These are phyloP conservation scores for Zele albiditarsus DNA, from an alignment of 2,888 invertebrate genomes.

Conservation along the genomic window DNA sequence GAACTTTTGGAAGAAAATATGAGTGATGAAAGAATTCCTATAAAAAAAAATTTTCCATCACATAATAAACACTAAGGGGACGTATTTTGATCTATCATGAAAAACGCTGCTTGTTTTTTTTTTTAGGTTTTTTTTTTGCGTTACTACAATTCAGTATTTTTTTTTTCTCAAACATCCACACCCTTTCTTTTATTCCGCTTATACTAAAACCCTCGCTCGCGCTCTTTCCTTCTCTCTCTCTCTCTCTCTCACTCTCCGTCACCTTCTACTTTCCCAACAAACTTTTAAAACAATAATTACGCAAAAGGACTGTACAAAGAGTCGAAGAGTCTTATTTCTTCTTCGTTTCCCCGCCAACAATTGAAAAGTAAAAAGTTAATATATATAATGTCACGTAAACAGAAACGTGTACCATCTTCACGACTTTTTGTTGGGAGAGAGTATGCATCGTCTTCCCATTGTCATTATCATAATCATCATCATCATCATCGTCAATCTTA, in stretches of 20 bases:
- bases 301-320: constrained; percentile 39
- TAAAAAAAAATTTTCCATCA: too few relatives aligned
- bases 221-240: constrained; percentile 31
- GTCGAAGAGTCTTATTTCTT: constrained; percentile 23
- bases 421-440: constrained; percentile 7
- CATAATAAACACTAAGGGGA: not conserved
- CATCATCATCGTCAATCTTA: constrained; percentile 20
- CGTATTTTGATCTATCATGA: not conserved
- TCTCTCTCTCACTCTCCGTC: constrained; percentile 32
- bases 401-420: constrained; percentile 18
- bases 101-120: constrained; percentile 32
- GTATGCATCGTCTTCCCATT: constrained; percentile 17
- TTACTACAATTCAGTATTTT: constrained; percentile 31
- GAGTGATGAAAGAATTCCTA: too few relatives aligned
- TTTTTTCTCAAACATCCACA: constrained; percentile 27
- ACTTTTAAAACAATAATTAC: constrained; percentile 60
- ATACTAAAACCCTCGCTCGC: constrained; percentile 40
- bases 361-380: constrained; percentile 32
- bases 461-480: constrained; percentile 26
- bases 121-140: constrained; percentile 35
- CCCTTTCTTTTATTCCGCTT: constrained; percentile 42
- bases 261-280: constrained; percentile 41
- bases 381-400: constrained; percentile 16
- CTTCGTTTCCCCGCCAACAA: constrained; percentile 14
- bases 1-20: too few relatives aligned